These are phyloP conservation scores for Sepiola atlantica DNA, from an alignment of 2,888 invertebrate genomes.

Conservation along the genomic window DNA sequence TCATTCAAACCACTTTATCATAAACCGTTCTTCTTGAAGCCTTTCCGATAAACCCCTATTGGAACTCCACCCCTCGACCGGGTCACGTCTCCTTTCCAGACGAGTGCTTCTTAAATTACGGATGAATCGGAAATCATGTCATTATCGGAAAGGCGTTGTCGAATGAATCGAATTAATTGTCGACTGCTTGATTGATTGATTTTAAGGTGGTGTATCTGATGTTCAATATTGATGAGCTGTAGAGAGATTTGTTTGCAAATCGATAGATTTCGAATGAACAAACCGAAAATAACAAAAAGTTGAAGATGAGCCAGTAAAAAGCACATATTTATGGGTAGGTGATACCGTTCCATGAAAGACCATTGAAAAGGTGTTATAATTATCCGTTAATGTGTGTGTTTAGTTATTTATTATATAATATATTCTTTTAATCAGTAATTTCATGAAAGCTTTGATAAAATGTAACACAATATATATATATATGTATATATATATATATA, in stretches of 20 bases:
- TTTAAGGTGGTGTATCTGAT: background rate
- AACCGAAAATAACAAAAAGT: background rate
- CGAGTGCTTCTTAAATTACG: background rate
- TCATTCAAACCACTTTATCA: background rate
- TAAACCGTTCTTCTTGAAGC: background rate
- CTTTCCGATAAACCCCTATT: background rate
- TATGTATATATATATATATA: background rate
- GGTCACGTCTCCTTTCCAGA: background rate
- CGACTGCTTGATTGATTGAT: background rate
- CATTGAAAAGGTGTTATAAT: too few relatives aligned
- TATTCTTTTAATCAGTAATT: too few relatives aligned
- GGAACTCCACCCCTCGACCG: background rate
- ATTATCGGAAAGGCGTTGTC: background rate
- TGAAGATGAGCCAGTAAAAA: background rate
- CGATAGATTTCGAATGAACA: background rate
- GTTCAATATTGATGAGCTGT: background rate
- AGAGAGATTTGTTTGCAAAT: background rate
- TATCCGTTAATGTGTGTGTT: too few relatives aligned
- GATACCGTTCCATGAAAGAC: too few relatives aligned
- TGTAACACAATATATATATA: background rate
- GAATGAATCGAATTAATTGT: conserved; percentile 32
- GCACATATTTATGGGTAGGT: background rate
- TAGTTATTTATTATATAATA: too few relatives aligned
- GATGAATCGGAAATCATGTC: conserved; percentile 32
- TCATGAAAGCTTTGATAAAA: background rate